phyloP scores from a whole-genome alignment of 2,113 vertebrate species.

The Hipposideros armiger region DNA sequence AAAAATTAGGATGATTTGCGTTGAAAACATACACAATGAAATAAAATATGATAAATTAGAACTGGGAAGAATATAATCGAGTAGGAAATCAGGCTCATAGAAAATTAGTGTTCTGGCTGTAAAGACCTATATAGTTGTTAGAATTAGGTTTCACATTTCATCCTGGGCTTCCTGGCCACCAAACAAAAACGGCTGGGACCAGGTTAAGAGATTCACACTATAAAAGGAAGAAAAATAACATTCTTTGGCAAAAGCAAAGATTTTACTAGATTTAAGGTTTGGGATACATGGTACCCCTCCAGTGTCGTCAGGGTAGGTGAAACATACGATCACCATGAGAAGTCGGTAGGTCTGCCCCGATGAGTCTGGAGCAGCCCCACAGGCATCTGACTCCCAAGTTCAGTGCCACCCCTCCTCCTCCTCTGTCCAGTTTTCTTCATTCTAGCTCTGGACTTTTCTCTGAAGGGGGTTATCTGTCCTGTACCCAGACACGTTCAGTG shows the following conservation, averaged over 20 bases:
- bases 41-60: slow-evolving; percentile 15
- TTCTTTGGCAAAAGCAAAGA: slow-evolving; percentile 13
- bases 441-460: background rate
- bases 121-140: background rate
- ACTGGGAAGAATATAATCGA: background rate
- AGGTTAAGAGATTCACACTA: background rate
- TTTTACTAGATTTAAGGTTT: background rate
- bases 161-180: background rate
- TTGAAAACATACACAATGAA: slow-evolving; percentile 2
- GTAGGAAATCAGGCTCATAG: background rate
- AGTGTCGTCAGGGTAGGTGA: background rate
- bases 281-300: background rate
- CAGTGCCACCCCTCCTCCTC: background rate
- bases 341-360: background rate
- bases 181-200: slow-evolving; percentile 3
- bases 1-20: background rate
- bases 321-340: background rate
- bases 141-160: slow-evolving; percentile 13
- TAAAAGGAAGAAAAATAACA: slow-evolving; percentile 11
- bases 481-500: background rate
- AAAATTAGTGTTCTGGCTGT: background rate
- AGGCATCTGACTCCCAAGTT: background rate
- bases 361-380: background rate
- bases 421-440: background rate
- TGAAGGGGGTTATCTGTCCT: background rate